phyloP scores from a whole-genome alignment of 2,888 invertebrate species.

The Apotomis betuletana region DNA sequence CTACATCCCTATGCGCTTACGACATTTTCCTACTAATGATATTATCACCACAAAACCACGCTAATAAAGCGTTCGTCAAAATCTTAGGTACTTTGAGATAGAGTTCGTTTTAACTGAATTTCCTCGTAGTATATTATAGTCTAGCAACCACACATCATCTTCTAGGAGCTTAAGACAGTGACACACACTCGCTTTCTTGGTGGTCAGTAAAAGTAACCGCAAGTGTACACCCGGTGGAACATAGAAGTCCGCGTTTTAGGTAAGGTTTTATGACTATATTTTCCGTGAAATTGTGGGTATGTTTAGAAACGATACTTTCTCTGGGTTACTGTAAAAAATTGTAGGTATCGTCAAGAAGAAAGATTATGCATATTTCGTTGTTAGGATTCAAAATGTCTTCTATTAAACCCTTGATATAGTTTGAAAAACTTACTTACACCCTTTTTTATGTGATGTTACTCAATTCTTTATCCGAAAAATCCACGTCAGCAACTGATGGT shows the following conservation, averaged over 20 bases:
- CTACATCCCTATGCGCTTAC: background rate
- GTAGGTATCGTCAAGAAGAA: too few relatives aligned
- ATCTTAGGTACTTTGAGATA: background rate
- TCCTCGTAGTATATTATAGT: background rate
- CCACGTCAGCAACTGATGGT: too few relatives aligned
- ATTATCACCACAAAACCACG: background rate
- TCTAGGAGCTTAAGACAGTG: conserved; percentile 65
- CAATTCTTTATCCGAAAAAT: too few relatives aligned
- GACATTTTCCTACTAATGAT: background rate
- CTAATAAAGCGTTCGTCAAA: background rate
- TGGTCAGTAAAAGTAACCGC: conserved; percentile 68
- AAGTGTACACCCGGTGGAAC: conserved; percentile 53
- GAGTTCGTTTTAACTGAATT: background rate
- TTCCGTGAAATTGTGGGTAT: conserved; percentile 5
- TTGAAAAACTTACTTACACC: too few relatives aligned
- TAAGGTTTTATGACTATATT: conserved; percentile 38
- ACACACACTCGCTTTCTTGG: conserved; percentile 63
- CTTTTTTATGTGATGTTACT: too few relatives aligned
- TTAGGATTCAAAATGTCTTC: too few relatives aligned
- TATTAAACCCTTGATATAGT: too few relatives aligned
- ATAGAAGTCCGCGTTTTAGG: conserved; percentile 50
- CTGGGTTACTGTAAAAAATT: background rate
- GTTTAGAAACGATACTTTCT: conserved; percentile 14
- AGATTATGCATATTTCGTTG: too few relatives aligned
- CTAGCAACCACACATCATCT: conserved; percentile 67